phyloP scores from a whole-genome alignment of 2,113 vertebrate genomes.

The Eurystomus gularis region DNA sequence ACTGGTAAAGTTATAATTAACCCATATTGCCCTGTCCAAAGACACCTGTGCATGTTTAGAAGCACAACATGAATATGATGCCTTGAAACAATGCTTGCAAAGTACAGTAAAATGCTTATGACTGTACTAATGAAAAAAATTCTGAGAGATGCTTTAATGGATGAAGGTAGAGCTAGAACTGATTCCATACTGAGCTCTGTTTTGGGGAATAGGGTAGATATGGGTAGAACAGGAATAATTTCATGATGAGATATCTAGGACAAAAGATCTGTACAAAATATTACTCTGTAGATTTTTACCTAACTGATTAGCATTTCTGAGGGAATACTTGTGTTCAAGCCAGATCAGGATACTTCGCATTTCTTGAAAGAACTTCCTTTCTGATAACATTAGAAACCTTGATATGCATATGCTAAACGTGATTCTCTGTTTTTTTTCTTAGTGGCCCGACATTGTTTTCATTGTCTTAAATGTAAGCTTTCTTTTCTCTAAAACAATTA shows the following conservation, averaged over 20 bases:
- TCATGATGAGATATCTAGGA: neutral
- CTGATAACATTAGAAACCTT: slow-evolving; percentile 23
- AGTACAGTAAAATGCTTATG: neutral
- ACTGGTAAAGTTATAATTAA: slow-evolving; percentile 62
- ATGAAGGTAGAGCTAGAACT: neutral
- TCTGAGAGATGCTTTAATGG: neutral
- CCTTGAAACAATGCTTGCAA: neutral
- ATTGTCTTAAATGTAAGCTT: neutral
- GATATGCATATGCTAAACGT: neutral
- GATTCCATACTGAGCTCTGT: neutral
- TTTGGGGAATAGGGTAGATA: neutral
- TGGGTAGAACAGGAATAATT: too few species aligned
- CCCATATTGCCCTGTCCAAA: neutral
- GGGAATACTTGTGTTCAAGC: slow-evolving; percentile 20
- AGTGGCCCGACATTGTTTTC: neutral
- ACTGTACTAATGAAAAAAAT: neutral
- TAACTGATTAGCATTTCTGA: slow-evolving; percentile 34
- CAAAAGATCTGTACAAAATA: neutral
- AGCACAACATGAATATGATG: neutral
- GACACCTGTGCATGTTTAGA: neutral
- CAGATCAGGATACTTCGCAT: slow-evolving; percentile 20
- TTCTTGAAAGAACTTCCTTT: slow-evolving; percentile 25
- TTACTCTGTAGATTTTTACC: neutral
- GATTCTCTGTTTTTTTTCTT: neutral
- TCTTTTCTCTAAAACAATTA: neutral